Percentiles rank a stretch among this genome's conserved stretches.
Conservation (phyloP, 1,140 invertebrate genomes). For the Pseudomyrmex pallidus region DNA sequence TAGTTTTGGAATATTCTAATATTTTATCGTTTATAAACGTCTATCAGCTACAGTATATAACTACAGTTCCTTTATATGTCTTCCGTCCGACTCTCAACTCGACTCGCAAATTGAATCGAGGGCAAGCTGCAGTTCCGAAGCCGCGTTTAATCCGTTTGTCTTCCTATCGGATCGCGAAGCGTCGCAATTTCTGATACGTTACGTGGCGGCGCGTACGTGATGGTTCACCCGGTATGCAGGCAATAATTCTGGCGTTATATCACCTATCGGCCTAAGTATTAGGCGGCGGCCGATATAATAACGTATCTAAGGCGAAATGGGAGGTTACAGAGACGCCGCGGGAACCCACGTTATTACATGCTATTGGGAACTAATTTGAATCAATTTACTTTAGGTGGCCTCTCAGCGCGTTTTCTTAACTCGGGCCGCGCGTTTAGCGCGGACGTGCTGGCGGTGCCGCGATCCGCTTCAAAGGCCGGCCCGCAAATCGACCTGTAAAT, state of each 20-base stretch:
- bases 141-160: conserved; percentile 66
- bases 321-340: conserved; percentile 76
- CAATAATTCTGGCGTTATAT: conserved; percentile 83
- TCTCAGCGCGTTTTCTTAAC: conserved; percentile 72
- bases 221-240: conserved; percentile 78
- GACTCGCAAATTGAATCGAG: conserved; percentile 33
- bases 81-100: background rate
- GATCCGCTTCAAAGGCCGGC: conserved; percentile 58
- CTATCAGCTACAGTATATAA: background rate
- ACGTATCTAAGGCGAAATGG: conserved; percentile 81
- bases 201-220: conserved; percentile 67
- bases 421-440: conserved; percentile 65
- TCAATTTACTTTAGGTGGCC: conserved; percentile 81
- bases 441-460: conserved; percentile 56
- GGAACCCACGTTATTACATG: conserved; percentile 80
- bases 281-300: conserved; percentile 84
- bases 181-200: conserved; percentile 66
- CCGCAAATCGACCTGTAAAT: conserved; percentile 56
- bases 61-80: background rate
- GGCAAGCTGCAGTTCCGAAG: conserved; percentile 1
- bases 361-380: conserved; percentile 85
- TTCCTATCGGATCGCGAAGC: conserved; percentile 35
- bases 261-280: conserved; percentile 84
- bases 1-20: no score
- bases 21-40: background rate